Conservation (phyloP, 2,797 vertebrate genomes). For the Periparus ater region DNA sequence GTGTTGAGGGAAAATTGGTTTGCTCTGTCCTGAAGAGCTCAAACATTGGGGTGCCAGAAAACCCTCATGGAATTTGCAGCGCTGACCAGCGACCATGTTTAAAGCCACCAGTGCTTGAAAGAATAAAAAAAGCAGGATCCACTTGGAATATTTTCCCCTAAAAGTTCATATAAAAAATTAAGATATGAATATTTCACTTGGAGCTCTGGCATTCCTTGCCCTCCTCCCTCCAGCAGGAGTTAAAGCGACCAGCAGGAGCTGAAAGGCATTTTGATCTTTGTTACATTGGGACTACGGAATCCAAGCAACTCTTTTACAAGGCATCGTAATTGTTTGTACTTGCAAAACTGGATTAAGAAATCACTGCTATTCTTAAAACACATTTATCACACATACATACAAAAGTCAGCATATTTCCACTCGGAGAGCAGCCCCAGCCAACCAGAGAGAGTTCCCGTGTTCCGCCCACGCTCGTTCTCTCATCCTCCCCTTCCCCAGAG, state of each 20-base stretch:
- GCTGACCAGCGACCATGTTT: not conserved
- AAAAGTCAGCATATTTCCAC: slow-evolving; percentile 74
- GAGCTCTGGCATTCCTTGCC: not conserved
- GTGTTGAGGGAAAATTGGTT: not conserved
- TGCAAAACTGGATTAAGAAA: slow-evolving; percentile 80
- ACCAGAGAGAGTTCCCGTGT: slow-evolving; percentile 55
- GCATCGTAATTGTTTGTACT: slow-evolving; percentile 73
- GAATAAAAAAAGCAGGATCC: not conserved
- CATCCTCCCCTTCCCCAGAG: slow-evolving; percentile 69
- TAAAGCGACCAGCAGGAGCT: not conserved
- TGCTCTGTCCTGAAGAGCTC: not conserved
- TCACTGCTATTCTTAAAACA: slow-evolving; percentile 74
- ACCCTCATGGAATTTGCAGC: not conserved
- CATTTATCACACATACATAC: slow-evolving; percentile 68
- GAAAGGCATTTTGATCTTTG: slow-evolving; percentile 70
- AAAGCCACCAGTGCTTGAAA: not conserved
- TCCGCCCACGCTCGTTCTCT: slow-evolving; percentile 63
- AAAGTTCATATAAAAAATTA: not conserved
- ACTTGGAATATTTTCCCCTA: not conserved
- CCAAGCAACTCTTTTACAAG: slow-evolving; percentile 64
- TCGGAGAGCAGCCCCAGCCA: slow-evolving; percentile 65
- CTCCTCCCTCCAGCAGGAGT: not conserved
- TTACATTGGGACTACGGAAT: slow-evolving; percentile 65
- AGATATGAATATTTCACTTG: not conserved
- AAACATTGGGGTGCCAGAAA: not conserved